Evolutionary conservation across 2,113 vertebrate genomes (phyloP), one percentile per base, ranked within the genome.

Genomic region (Epinephelus moara): DNA sequence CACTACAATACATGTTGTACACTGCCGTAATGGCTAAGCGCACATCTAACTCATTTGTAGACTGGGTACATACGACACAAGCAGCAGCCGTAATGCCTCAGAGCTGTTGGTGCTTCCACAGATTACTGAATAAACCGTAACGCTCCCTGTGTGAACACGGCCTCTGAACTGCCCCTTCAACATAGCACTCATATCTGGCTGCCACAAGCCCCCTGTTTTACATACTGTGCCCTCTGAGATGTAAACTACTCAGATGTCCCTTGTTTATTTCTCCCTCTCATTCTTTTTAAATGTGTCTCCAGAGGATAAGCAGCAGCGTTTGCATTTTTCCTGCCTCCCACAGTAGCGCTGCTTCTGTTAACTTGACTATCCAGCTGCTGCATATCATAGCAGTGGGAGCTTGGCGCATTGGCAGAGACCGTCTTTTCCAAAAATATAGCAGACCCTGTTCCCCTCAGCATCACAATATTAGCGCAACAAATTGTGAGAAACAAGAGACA

Each of bases 291-390:
- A 83, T 77, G 33, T 21, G 56, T 47, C 73, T 72, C 78, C 25
- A 18, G 56, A 82, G 78, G 79, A 82, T 37, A 53, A 62, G 17
- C 17, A 8, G 11, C 42, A 45, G 42, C 11, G 42, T 45, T 45
- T 45, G 15, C 69, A 14, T 52, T 76, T 75, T 55, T 55, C 40
- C 70, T 55, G 61, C 61, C 66, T 84, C 78, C 81, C 84, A 78
- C 55, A 67, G 81, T 49, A 47, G 59, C 9, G 0, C n/a, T 71
- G 55, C 45, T 66, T 61, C 68, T 70, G 45, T 79, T 78, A 4
- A 68, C 62, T n/a, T 55, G 19, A 74, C 56, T 21, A 81, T 84
- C n/a, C 70, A 81, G 27, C 33, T 75, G 60, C 37, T n/a, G 25
- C 27, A 30, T 75, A 47, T 10, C 23, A 49, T n/a, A 19, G 57